A percentile compares a stretch with the other conserved stretches of the same genome.
Conservation (phyloP, 2,797 vertebrate genomes). For the Allochrocebus solatus region DNA sequence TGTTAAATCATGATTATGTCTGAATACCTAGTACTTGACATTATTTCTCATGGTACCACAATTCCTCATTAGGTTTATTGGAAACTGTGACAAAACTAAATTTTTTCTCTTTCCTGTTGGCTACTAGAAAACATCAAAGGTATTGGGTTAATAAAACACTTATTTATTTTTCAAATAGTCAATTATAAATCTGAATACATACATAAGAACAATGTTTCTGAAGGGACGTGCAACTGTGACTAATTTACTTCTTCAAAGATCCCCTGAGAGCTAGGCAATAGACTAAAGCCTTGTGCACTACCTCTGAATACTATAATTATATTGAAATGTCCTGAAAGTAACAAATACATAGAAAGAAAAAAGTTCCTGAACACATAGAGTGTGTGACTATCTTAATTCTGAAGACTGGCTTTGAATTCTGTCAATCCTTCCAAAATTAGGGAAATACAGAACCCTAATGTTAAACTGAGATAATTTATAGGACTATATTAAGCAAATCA, state of each 20-base stretch:
- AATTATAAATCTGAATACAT: neutral
- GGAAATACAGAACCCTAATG: neutral
- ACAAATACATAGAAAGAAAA: neutral
- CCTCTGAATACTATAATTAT: neutral
- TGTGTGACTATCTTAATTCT: neutral
- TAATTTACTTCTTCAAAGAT: slow-evolving; percentile 31
- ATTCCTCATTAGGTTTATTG: neutral
- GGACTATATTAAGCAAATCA: neutral
- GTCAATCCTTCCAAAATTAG: neutral
- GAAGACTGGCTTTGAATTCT: neutral
- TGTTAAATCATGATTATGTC: rapidly evolving
- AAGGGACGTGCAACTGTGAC: neutral
- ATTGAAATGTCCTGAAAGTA: slow-evolving; percentile 12
- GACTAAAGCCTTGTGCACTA: neutral
- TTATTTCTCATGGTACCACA: neutral
- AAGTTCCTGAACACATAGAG: neutral
- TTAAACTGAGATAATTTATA: neutral
- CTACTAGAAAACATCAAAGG: neutral
- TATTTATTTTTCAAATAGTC: neutral
- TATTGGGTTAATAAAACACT: neutral
- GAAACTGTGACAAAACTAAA: neutral
- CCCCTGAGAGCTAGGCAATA: neutral
- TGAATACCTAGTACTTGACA: neutral
- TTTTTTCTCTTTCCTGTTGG: neutral
- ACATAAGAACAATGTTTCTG: neutral